Percentiles rank a stretch among this genome's conserved stretches.
Conservation (phyloP, 2,888 invertebrate genomes). For the Gisinianus flammeolus region DNA sequence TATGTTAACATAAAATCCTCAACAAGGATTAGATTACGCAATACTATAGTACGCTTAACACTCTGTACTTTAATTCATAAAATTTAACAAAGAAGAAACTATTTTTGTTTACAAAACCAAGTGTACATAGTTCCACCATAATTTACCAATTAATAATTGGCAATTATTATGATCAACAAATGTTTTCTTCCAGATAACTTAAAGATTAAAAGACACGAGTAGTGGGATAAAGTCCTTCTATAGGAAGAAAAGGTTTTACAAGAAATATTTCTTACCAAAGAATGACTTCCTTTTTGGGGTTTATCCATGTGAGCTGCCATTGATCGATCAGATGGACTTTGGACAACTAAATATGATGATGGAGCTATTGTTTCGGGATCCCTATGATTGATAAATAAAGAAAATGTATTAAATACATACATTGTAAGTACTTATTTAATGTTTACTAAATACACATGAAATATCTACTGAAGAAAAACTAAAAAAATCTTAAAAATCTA, state of each 20-base stretch:
- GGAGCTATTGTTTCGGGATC: conserved; percentile 77
- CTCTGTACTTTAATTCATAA: too few species aligned
- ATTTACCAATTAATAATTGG: too few species aligned
- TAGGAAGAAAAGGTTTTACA: not conserved
- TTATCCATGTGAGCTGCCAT: conserved; percentile 64
- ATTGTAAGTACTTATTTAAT: not conserved
- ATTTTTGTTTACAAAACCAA: too few species aligned
- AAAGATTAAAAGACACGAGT: too few species aligned
- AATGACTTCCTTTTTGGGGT: conserved; percentile 58
- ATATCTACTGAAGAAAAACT: too few species aligned
- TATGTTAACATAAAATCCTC: not conserved
- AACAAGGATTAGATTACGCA: not conserved
- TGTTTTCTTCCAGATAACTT: too few species aligned
- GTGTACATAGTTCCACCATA: too few species aligned
- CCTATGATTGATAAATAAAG: conserved; percentile 58
- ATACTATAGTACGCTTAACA: not conserved
- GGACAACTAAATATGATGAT: conserved; percentile 90
- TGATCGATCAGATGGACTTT: conserved; percentile 70
- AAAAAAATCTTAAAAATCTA: too few species aligned
- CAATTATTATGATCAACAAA: too few species aligned
- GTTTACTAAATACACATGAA: not conserved
- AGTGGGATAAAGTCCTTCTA: too few species aligned
- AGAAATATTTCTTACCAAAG: conserved; percentile 74
- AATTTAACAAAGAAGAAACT: too few species aligned
- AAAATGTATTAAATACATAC: not conserved